phyloP scores from a whole-genome alignment of 2,888 invertebrate species.

The Nineta flava region DNA sequence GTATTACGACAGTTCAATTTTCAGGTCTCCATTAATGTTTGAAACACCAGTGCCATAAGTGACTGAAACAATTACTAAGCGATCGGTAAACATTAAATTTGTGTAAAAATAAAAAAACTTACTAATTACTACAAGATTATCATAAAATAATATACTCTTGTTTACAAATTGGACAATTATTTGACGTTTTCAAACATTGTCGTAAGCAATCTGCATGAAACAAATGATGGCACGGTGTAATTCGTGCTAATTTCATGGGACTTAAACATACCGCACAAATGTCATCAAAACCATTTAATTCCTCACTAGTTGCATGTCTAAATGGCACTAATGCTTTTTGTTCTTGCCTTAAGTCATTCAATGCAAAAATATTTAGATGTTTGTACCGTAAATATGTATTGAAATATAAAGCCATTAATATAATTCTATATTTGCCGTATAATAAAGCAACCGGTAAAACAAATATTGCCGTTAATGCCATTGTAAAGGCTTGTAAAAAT shows the following conservation, averaged over 20 bases:
- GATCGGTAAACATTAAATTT: too few relatives aligned
- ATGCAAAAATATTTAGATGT: constrained; percentile 40
- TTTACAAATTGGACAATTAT: constrained; percentile 62
- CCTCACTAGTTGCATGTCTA: constrained; percentile 44
- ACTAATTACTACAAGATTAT: too few relatives aligned
- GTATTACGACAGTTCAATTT: too few relatives aligned
- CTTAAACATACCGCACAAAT: constrained; percentile 66
- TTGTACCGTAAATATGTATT: constrained; percentile 50
- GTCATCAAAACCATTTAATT: constrained; percentile 53
- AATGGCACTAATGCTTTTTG: constrained; percentile 41
- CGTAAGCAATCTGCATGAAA: constrained; percentile 66
- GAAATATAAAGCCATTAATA: constrained; percentile 40
- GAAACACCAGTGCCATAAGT: too few relatives aligned
- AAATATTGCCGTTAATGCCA: constrained; percentile 37
- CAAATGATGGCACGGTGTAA: constrained; percentile 65
- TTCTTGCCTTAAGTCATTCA: constrained; percentile 38
- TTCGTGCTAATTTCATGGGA: constrained; percentile 50
- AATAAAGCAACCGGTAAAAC: constrained; percentile 36
- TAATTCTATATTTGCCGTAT: constrained; percentile 40
- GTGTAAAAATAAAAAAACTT: too few relatives aligned
- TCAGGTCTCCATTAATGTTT: too few relatives aligned
- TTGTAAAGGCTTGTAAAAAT: constrained; percentile 41
- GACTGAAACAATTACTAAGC: too few relatives aligned
- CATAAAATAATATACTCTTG: constrained; percentile 30
- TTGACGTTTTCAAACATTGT: constrained; percentile 50